A percentile compares a stretch with the other conserved stretches of the same genome.
phyloP scores from a whole-genome alignment of 2,113 vertebrate genomes.

The Tragelaphus buxtoni region DNA sequence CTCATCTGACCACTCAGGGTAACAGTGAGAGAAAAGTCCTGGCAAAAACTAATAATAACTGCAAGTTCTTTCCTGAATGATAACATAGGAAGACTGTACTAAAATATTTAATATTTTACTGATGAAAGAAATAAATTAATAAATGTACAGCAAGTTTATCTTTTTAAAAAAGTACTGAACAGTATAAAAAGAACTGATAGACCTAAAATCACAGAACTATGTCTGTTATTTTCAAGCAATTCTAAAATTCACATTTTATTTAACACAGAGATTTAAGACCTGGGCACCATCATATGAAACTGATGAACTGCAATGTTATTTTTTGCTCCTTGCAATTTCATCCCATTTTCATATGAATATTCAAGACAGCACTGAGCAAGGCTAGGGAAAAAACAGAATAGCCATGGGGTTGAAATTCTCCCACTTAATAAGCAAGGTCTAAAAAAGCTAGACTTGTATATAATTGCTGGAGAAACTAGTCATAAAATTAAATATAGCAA shows the following conservation, averaged over 20 bases:
- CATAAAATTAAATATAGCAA: constrained; percentile 10
- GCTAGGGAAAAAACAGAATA: not conserved
- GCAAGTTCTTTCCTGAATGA: not conserved
- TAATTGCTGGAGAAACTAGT: not conserved
- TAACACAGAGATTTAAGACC: not conserved
- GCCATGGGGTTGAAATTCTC: not conserved
- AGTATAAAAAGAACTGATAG: not conserved
- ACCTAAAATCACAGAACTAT: not conserved
- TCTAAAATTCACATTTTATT: not conserved
- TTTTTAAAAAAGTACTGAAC: not conserved
- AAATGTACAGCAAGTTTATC: not conserved
- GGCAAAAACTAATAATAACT: not conserved
- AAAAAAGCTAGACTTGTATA: not conserved
- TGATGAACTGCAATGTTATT: not conserved
- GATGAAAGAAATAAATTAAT: constrained; percentile 11
- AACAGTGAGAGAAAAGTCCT: not conserved
- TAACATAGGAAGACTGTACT: not conserved
- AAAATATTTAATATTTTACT: constrained; percentile 10
- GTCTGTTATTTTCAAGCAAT: not conserved
- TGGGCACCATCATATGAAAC: not conserved
- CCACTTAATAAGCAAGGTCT: not conserved
- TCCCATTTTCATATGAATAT: not conserved
- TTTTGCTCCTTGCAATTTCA: not conserved
- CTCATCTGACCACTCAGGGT: not conserved
- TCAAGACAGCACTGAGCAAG: not conserved